These are phyloP conservation scores for Drosophila anomelani DNA, from an alignment of 2,888 invertebrate genomes.

Conservation along the genomic window DNA sequence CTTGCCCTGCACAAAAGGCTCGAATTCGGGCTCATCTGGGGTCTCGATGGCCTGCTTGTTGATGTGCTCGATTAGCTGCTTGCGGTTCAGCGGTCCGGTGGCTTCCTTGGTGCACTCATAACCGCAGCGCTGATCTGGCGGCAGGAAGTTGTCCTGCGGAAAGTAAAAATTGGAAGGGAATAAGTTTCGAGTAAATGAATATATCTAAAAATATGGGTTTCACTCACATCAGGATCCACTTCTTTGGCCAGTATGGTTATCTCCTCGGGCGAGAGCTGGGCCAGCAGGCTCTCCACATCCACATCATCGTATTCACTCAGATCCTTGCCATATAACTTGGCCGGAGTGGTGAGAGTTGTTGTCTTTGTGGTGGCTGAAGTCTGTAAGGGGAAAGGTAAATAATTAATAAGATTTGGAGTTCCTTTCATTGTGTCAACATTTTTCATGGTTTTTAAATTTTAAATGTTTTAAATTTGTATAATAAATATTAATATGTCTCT, in stretches of 20 bases:
- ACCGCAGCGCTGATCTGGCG: slow-evolving; percentile 97
- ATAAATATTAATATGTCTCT: too few relatives aligned
- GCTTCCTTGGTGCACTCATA: slow-evolving; percentile 98
- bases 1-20: slow-evolving; percentile 96
- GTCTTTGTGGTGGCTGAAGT: slow-evolving; percentile 95
- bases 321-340: slow-evolving; percentile 95
- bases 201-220: fast-evolving
- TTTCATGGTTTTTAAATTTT: background rate
- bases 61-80: slow-evolving; percentile 97
- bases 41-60: slow-evolving; percentile 99
- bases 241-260: slow-evolving; percentile 98
- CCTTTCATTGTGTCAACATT: background rate
- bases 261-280: slow-evolving; percentile 97
- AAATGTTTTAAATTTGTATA: background rate
- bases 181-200: background rate
- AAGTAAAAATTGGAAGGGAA: too few relatives aligned
- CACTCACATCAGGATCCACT: slow-evolving; percentile 99
- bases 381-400: slow-evolving; percentile 86
- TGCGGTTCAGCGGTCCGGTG: slow-evolving; percentile 97
- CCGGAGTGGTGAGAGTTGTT: slow-evolving; percentile 95
- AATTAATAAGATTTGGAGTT: background rate
- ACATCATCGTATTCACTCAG: slow-evolving; percentile 96
- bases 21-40: slow-evolving; percentile 97
- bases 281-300: slow-evolving; percentile 97
- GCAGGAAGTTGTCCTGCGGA: slow-evolving; percentile 96